Conservation (phyloP, 2,888 invertebrate species). For the Oligia strigilis region DNA sequence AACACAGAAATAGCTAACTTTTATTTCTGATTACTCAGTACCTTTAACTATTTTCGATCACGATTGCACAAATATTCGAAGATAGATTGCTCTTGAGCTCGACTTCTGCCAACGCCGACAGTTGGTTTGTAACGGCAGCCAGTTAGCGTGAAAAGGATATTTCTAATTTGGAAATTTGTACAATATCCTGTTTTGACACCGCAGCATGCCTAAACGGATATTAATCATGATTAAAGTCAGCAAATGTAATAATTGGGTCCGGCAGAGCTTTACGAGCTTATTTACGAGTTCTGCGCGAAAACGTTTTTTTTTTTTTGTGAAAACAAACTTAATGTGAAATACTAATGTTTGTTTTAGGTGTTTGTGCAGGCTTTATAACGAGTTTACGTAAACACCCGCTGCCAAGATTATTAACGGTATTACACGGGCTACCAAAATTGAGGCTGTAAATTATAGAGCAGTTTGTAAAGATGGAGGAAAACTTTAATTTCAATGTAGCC, state of each 20-base stretch:
- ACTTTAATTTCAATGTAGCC: slow-evolving; percentile 16
- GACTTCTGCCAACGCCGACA: slow-evolving; percentile 11
- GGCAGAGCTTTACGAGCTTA: slow-evolving; percentile 82
- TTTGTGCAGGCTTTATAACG: slow-evolving; percentile 78
- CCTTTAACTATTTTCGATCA: slow-evolving; percentile 56
- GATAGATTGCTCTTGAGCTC: slow-evolving; percentile 43
- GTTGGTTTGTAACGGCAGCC: slow-evolving; percentile 26
- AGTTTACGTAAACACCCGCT: slow-evolving; percentile 75
- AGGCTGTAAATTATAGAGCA: slow-evolving; percentile 41
- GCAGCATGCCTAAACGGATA: slow-evolving; percentile 72
- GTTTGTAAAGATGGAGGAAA: slow-evolving; percentile 13
- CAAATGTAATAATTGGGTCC: slow-evolving; percentile 83
- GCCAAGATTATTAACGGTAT: slow-evolving; percentile 74
- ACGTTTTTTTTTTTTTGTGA: slow-evolving; percentile 79
- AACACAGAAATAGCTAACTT: slow-evolving; percentile 72
- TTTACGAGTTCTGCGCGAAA: slow-evolving; percentile 81
- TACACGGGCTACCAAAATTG: slow-evolving; percentile 60
- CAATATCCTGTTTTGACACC: slow-evolving; percentile 71
- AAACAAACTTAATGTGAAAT: slow-evolving; percentile 80
- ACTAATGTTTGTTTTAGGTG: slow-evolving; percentile 80
- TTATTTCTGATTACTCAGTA: slow-evolving; percentile 67
- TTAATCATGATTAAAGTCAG: slow-evolving; percentile 85
- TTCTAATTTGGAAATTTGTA: slow-evolving; percentile 63
- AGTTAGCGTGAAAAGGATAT: slow-evolving; percentile 52
- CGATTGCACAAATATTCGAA: slow-evolving; percentile 48